Base-by-base conservation (phyloP, 2,113 vertebrate genomes). In the Brachypodius melanocephalos region DNA sequence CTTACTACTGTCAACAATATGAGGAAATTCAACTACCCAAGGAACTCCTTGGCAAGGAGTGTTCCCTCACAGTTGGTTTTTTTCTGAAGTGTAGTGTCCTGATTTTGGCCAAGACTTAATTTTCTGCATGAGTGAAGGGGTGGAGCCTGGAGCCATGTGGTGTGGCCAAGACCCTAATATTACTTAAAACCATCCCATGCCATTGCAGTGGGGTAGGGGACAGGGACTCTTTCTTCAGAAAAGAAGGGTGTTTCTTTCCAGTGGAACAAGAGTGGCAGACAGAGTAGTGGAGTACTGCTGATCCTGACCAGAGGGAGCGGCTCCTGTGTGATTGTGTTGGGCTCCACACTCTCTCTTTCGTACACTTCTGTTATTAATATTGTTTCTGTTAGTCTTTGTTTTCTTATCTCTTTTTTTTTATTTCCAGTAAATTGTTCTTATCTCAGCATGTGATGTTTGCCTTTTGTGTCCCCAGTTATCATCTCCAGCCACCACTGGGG, bases 1-100 rank as follows among this genome's bases (percentile, higher is more conserved):
- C 81, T 91, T 90, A 62, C 14, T 68, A 42, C 42, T 21, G 6
- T 83, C 89, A 88, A 88, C 57, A 62, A 69, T 61, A 45, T 13
- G 55, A 96, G 95, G 68, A 54, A 93, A 91, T 96, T 94, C 45
- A 93, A 62, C 68, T 71, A 40, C 67, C 71, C 29, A 84, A 74
- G 69, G 57, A 97, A 85, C 72, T 63, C 48, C 72, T 93, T 86
- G 92, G 73, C 67, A 92, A 94, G 68, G 52, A 93, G 67, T 52
- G 68, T 83, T 51, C 34, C 63, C 34, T 79, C 61, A 59, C 81
- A 88, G 80, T 24, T 73, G 26, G 7, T 5, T 12, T 4, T 3
- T 43, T 71, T 91, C 82, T 51, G 1, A 59, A 85, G 15, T 19
- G 17, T 49, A 85, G 6, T 67, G 11, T 25, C 46, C 40, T 52